Evolutionary conservation across 2,888 invertebrate species (phyloP).

Genomic region (Caenorhabditis sinica): DNA sequence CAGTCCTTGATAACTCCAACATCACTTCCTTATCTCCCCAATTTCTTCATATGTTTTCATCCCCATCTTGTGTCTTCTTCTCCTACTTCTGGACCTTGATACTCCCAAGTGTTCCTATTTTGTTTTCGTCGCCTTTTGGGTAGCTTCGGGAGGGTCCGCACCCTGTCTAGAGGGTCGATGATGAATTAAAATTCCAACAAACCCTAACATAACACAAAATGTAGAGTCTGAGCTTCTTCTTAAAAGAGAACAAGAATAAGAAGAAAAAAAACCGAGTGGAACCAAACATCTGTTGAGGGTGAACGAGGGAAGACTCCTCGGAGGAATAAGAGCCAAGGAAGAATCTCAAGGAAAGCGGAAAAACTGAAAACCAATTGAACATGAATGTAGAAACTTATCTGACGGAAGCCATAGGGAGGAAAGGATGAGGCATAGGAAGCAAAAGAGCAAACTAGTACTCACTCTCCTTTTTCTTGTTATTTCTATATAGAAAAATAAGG

Average conservation of each 20-base stretch:
- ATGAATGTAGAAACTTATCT: constrained; percentile 35
- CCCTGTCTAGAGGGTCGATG: constrained; percentile 51
- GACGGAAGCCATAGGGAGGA: constrained; percentile 45
- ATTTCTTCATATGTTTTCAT: background rate
- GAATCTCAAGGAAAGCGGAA: constrained; percentile 8
- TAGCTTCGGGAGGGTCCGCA: constrained; percentile 16
- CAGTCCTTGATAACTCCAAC: constrained; percentile 4
- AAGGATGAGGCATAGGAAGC: constrained; percentile 29
- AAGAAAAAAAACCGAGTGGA: constrained; percentile 17
- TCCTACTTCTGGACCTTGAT: background rate
- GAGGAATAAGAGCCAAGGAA: background rate
- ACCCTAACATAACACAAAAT: background rate
- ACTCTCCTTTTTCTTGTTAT: constrained; percentile 9
- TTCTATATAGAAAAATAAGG: constrained; percentile 21
- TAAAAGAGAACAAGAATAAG: constrained; percentile 1
- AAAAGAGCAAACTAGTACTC: constrained; percentile 31
- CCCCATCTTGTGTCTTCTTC: background rate
- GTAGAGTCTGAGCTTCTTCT: background rate
- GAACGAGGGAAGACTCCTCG: background rate
- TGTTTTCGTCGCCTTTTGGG: constrained; percentile 28
- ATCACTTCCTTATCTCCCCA: constrained; percentile 12
- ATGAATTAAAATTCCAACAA: constrained; percentile 48
- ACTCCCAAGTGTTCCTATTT: constrained; percentile 43
- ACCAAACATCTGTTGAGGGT: constrained; percentile 30
- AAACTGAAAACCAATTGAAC: constrained; percentile 38